Percentiles rank a stretch among this genome's conserved stretches.
Evolutionary conservation across 2,888 invertebrate species (phyloP).

Genomic region (Cybosia mesomella): DNA sequence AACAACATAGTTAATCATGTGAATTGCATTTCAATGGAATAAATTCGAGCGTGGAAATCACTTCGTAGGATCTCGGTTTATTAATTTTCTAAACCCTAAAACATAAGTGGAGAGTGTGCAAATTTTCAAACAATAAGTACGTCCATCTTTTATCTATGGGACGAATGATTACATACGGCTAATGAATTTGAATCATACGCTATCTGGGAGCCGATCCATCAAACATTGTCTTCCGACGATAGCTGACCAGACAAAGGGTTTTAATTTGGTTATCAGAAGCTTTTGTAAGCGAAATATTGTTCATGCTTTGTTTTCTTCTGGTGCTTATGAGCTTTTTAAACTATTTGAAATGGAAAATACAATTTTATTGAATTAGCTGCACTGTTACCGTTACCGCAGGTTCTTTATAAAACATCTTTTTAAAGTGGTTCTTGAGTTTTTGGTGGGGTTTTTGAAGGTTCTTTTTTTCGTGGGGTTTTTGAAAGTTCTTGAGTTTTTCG

Average conservation of each 20-base stretch:
- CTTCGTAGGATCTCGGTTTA: neutral
- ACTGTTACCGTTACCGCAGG: no score
- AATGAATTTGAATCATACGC: conserved; percentile 58
- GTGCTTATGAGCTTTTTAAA: conserved; percentile 8
- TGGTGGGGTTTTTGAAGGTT: no score
- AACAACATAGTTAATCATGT: neutral
- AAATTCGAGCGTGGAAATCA: neutral
- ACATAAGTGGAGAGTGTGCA: conserved; percentile 11
- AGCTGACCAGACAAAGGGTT: conserved; percentile 75
- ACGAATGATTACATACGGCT: conserved; percentile 48
- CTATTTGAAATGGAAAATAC: no score
- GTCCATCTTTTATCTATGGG: conserved; percentile 24
- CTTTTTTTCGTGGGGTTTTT: no score
- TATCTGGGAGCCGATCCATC: conserved; percentile 76
- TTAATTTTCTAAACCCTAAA: conserved; percentile 13
- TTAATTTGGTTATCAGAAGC: conserved; percentile 76
- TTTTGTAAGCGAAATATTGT: conserved; percentile 75
- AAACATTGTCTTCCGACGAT: conserved; percentile 65
- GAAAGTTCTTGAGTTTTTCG: no score
- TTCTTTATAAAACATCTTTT: no score
- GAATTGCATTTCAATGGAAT: neutral
- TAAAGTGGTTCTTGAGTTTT: no score
- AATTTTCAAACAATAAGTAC: conserved; percentile 26
- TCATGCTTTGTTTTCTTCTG: conserved; percentile 66
- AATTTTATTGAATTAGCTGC: no score